A percentile compares a stretch with the other conserved stretches of the same genome.
Conservation (phyloP, 2,888 invertebrate species). For the Eupelmus urozonus region DNA sequence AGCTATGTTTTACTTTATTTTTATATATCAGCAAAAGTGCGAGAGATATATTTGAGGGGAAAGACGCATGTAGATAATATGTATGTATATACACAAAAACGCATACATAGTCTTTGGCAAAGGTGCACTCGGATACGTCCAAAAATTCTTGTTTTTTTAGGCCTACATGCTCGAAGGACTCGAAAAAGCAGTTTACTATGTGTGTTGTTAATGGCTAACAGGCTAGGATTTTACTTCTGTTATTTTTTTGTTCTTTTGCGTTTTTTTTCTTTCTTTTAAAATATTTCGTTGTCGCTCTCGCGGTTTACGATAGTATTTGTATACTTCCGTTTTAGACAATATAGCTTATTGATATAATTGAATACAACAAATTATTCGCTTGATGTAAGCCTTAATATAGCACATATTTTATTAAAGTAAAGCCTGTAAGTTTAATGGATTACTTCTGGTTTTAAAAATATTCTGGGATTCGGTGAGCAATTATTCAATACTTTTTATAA, state of each 20-base stretch:
- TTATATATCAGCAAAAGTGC: slow-evolving; percentile 55
- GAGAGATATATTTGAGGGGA: slow-evolving; percentile 54
- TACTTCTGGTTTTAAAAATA: background rate
- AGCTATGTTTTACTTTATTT: slow-evolving; percentile 42
- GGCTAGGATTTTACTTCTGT: slow-evolving; percentile 48
- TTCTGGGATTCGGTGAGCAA: background rate
- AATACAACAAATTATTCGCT: slow-evolving; percentile 11
- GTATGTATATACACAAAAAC: slow-evolving; percentile 48
- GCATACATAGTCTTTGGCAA: slow-evolving; percentile 52
- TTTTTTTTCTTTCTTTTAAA: slow-evolving; percentile 59
- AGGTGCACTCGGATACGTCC: slow-evolving; percentile 50
- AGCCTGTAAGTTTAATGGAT: background rate
- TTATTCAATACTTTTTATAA: too few species aligned
- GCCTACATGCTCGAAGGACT: slow-evolving; percentile 49
- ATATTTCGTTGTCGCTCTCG: slow-evolving; percentile 68
- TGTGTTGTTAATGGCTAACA: slow-evolving; percentile 32
- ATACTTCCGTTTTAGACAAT: slow-evolving; percentile 17
- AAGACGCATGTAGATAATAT: slow-evolving; percentile 53
- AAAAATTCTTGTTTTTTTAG: slow-evolving; percentile 55
- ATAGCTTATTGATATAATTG: slow-evolving; percentile 5
- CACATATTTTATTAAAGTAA: background rate
- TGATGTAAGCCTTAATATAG: slow-evolving; percentile 4
- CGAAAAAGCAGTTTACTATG: slow-evolving; percentile 49
- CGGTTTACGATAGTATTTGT: too few species aligned
- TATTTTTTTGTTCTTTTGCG: slow-evolving; percentile 48